Percentiles rank a stretch among this genome's conserved stretches.
Evolutionary conservation across 2,888 invertebrate species (phyloP).

Genomic region (Rhagonycha lutea): DNA sequence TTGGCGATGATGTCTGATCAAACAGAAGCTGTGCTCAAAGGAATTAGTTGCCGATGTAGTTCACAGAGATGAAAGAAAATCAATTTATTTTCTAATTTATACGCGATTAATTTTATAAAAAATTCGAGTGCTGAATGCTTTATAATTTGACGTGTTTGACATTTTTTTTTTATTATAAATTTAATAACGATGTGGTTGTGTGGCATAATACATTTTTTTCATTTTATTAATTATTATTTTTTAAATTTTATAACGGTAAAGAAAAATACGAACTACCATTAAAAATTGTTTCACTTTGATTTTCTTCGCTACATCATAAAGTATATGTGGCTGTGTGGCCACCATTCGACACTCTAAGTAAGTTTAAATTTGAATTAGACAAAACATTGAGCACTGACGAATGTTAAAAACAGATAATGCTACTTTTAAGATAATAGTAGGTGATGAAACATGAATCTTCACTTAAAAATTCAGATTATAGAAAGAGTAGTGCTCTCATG

Average conservation of each 20-base stretch:
- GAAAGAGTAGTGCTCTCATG: background rate
- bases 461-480: background rate
- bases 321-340: background rate
- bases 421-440: background rate
- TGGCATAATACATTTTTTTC: background rate
- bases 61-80: conserved; percentile 33
- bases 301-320: too few relatives aligned
- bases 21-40: conserved; percentile 27
- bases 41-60: conserved; percentile 28
- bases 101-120: conserved; percentile 10
- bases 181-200: background rate
- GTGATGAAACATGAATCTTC: background rate
- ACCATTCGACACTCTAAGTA: background rate
- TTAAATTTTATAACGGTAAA: background rate
- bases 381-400: background rate
- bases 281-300: background rate
- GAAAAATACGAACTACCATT: too few relatives aligned
- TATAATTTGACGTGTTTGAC: background rate
- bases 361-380: background rate
- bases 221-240: background rate
- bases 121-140: background rate
- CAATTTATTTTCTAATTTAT: conserved; percentile 36
- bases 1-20: conserved; percentile 29
- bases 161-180: background rate
- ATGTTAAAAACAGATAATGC: background rate